These are phyloP conservation scores for Parazoanthus atlanticus DNA, from an alignment of 92 coral and sea anemone species.

Conservation along the genomic window DNA sequence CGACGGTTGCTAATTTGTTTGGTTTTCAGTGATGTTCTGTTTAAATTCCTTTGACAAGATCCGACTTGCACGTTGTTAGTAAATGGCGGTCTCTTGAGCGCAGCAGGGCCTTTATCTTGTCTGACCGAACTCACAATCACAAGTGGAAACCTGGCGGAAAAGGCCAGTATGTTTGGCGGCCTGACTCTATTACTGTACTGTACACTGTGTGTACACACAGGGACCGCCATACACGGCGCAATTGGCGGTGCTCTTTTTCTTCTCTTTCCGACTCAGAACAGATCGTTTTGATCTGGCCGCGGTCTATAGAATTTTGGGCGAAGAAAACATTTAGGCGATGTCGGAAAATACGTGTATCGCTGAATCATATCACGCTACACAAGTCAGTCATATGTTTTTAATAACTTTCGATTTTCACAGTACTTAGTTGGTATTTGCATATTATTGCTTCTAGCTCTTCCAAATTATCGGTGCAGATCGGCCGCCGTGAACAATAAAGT, in stretches of 20 bases:
- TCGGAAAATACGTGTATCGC: background rate
- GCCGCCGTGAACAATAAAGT: background rate
- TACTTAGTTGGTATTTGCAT: too few relatives aligned
- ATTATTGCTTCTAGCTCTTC: too few relatives aligned
- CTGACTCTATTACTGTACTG: background rate
- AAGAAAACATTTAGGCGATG: background rate
- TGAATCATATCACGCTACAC: background rate
- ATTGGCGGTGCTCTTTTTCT: background rate
- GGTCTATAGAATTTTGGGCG: background rate
- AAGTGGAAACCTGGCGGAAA: background rate
- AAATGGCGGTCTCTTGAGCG: conserved; percentile 9
- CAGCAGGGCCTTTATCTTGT: background rate
- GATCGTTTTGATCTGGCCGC: background rate
- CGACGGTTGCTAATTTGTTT: background rate
- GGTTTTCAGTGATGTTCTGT: background rate
- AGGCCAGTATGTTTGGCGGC: background rate
- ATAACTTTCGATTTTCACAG: too few relatives aligned
- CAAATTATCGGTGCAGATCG: too few relatives aligned
- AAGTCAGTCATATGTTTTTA: background rate
- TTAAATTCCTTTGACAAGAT: conserved; percentile 25
- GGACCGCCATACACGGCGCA: background rate
- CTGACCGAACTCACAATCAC: background rate
- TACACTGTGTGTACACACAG: background rate
- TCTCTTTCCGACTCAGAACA: background rate
- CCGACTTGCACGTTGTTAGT: conserved; percentile 16